Evolutionary conservation across 2,888 invertebrate genomes (phyloP), one percentile per base, ranked within the genome.

Genomic region (Drosophila birchii): DNA sequence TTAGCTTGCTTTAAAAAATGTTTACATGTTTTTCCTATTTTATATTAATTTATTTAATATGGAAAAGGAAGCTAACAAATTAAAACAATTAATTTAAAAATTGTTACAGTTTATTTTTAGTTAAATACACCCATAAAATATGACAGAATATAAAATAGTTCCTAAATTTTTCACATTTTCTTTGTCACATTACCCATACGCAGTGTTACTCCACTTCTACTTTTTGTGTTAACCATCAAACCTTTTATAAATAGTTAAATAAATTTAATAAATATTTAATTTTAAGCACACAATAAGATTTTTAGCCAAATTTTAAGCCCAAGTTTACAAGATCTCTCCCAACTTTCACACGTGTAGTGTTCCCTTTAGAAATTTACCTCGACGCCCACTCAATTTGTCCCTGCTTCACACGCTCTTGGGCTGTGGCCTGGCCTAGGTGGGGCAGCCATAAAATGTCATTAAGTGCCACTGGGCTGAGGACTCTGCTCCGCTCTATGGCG

Each of bases 361-460:
- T 39, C 34, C n/a, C 44, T n/a, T 26, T 16, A 16, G 56, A 38
- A 67, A 67, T 64, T 45, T 39, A 38, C 36, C 68, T 47, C n/a
- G 14, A 36, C 56, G 41, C 29, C 57, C 68, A 67, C 68, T 41
- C 49, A 68, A 67, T 57, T 67, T 67, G 47, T 23, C 36, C 41
- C 49, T 26, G 26, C 47, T 49, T 26, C 34, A 39, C 36, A 38
- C 23, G 26, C 39, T 56, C 67, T 16, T n/a, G n/a, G n/a, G 38
- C 51, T 36, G 16, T 36, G 51, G 36, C 41, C 41, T 57, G 49
- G 45, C 41, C 68, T 43, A 73, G 74, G 59, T 64, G 75, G 16
- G 75, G 14, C 62, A 56, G 54, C 62, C 66, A 78, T 72, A 79
- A 70, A 61, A 55, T 43, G 47, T 62, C 69, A 71, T 75, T 78